Percentiles rank a stretch among this genome's conserved stretches.
Evolutionary conservation across 2,888 invertebrate species (phyloP).

Genomic region (Scaptomyza reducta): DNA sequence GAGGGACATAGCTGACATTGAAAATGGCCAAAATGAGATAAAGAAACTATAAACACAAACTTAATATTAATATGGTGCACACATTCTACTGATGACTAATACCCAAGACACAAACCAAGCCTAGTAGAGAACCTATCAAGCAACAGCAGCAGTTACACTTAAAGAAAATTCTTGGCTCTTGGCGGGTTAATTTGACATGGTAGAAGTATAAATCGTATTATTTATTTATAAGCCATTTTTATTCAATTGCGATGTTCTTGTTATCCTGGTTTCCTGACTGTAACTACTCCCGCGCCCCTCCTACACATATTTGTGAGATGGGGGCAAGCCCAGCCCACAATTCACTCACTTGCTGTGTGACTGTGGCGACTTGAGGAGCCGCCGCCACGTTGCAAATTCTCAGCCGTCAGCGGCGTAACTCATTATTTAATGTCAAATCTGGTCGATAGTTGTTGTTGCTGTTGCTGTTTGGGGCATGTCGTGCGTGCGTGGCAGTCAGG

Average conservation of each 20-base stretch:
- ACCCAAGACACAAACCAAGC: slow-evolving; percentile 44
- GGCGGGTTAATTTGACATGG: no score
- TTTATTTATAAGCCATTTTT: no score
- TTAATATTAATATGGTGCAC: slow-evolving; percentile 33
- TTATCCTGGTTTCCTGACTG: not conserved
- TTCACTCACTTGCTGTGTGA: not conserved
- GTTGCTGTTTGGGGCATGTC: slow-evolving; percentile 30
- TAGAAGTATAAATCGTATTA: no score
- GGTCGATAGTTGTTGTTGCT: slow-evolving; percentile 53
- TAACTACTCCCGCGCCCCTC: not conserved
- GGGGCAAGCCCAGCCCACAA: slow-evolving; percentile 6
- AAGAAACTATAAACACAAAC: slow-evolving; percentile 17
- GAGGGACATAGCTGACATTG: not conserved
- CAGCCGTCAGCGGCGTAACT: slow-evolving; percentile 73
- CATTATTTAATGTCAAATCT: slow-evolving; percentile 79
- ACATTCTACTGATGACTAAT: slow-evolving; percentile 56
- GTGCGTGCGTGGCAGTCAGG: slow-evolving; percentile 35
- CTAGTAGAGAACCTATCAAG: slow-evolving; percentile 11
- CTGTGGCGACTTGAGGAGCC: slow-evolving; percentile 4
- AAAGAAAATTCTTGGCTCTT: not conserved
- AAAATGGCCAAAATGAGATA: slow-evolving; percentile 10
- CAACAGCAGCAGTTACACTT: slow-evolving; percentile 13
- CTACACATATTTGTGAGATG: not conserved
- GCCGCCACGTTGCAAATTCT: slow-evolving; percentile 68
- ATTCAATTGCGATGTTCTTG: no score